Evolutionary conservation across 2,888 invertebrate genomes (phyloP).

Genomic region (Nephrotoma guestfalica): DNA sequence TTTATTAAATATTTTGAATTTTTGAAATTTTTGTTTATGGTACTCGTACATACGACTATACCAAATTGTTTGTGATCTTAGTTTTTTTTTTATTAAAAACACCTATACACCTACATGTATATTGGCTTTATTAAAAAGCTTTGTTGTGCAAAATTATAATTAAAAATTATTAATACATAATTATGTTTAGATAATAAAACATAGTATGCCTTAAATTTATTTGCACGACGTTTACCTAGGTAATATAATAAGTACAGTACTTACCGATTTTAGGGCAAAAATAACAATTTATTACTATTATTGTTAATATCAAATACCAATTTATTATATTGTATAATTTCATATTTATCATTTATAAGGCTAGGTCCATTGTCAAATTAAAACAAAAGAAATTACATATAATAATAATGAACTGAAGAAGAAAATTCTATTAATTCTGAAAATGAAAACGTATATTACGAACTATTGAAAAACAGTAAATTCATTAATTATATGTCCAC

Average conservation of each 20-base stretch:
- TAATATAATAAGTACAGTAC: too few species aligned
- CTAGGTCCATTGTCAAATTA: not conserved
- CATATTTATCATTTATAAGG: not conserved
- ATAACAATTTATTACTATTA: not conserved
- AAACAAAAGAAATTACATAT: not conserved
- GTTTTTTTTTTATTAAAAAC: not conserved
- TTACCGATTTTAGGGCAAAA: not conserved
- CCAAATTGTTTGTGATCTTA: too few species aligned
- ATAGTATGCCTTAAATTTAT: too few species aligned
- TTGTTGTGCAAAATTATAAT: not conserved
- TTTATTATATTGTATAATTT: not conserved
- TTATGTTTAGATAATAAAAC: not conserved
- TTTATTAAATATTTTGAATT: too few species aligned
- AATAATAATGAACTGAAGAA: not conserved
- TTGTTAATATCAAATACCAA: not conserved
- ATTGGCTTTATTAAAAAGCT: not conserved
- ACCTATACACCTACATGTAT: not conserved
- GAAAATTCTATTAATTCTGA: not conserved
- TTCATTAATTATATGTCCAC: not conserved
- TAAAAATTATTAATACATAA: not conserved
- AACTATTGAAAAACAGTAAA: not conserved
- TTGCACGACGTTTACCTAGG: too few species aligned
- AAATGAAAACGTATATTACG: not conserved
- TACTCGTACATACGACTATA: too few species aligned
- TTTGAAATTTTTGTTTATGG: not conserved